Percentiles rank a stretch among this genome's conserved stretches.
Conservation (phyloP, 2,797 vertebrate species). For the Pseudomugil gertrudae region DNA sequence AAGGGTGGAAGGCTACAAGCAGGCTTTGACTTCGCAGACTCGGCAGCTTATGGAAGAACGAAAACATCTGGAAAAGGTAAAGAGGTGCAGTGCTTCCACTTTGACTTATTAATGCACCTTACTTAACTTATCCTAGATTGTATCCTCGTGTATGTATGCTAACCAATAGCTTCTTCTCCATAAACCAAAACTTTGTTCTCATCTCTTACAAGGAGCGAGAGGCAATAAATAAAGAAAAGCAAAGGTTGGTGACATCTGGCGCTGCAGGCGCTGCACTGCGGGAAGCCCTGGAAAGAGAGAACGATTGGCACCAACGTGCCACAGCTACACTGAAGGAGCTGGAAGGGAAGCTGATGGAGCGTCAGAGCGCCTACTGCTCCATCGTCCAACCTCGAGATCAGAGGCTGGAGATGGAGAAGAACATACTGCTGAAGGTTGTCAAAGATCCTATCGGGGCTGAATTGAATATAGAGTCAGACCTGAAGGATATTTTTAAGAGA, state of each 20-base stretch:
- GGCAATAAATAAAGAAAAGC: conserved; percentile 84
- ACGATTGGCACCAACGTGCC: conserved; percentile 84
- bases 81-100: neutral
- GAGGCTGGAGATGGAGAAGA: conserved; percentile 90
- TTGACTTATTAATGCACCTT: too few species aligned
- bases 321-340: conserved; percentile 83
- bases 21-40: conserved; percentile 90
- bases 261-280: conserved; percentile 78
- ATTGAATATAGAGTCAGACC: conserved; percentile 85
- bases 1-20: conserved; percentile 87
- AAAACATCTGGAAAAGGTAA: conserved; percentile 86
- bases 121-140: neutral
- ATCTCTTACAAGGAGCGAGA: conserved; percentile 78
- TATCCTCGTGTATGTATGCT: neutral
- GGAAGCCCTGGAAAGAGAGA: conserved; percentile 83
- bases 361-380: conserved; percentile 93
- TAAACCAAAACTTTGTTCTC: conserved; percentile 21
- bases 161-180: neutral
- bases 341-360: conserved; percentile 87
- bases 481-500: conserved; percentile 92
- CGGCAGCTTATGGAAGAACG: conserved; percentile 89
- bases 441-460: conserved; percentile 82
- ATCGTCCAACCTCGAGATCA: conserved; percentile 80
- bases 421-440: conserved; percentile 86
- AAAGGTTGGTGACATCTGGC: conserved; percentile 77